A percentile compares a stretch with the other conserved stretches of the same genome.
Conservation (phyloP, 2,888 invertebrate genomes). For the Drosophila acutilabella region DNA sequence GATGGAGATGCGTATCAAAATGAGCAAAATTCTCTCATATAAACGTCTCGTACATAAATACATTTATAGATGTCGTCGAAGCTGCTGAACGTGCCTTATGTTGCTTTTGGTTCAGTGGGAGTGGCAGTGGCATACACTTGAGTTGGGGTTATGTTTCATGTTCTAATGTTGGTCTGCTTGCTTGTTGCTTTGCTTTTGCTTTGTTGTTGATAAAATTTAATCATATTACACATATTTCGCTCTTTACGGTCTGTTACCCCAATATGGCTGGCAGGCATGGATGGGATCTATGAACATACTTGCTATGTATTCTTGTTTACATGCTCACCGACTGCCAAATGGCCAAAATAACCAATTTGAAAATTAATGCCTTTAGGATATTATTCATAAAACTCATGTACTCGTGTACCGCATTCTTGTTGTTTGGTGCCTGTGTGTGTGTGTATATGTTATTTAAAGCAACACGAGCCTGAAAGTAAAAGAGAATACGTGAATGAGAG, state of each 20-base stretch:
- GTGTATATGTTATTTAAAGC: constrained; percentile 32
- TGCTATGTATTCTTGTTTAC: constrained; percentile 62
- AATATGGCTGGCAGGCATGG: constrained; percentile 57
- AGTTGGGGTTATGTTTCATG: constrained; percentile 15
- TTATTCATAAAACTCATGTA: constrained; percentile 80
- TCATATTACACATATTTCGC: constrained; percentile 80
- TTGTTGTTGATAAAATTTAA: constrained; percentile 78
- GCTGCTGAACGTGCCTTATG: constrained; percentile 61
- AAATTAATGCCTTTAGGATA: constrained; percentile 82
- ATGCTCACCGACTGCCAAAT: constrained; percentile 71
- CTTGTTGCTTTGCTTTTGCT: constrained; percentile 44
- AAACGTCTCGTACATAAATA: constrained; percentile 31
- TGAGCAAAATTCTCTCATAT: constrained; percentile 14
- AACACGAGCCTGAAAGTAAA: constrained; percentile 19
- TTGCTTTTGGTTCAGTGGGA: not conserved
- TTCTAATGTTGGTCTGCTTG: constrained; percentile 11
- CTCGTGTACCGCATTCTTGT: constrained; percentile 39
- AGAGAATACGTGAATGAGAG: constrained; percentile 16
- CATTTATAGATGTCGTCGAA: constrained; percentile 64
- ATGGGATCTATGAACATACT: constrained; percentile 4
- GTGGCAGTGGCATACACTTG: not conserved
- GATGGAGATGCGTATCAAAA: constrained; percentile 30
- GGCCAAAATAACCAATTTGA: constrained; percentile 81
- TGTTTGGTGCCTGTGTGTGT: constrained; percentile 9
- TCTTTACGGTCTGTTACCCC: constrained; percentile 79